Percentiles rank a stretch among this genome's conserved stretches.
phyloP scores from a whole-genome alignment of 1,140 invertebrate genomes.

The Anthonomus grandis region DNA sequence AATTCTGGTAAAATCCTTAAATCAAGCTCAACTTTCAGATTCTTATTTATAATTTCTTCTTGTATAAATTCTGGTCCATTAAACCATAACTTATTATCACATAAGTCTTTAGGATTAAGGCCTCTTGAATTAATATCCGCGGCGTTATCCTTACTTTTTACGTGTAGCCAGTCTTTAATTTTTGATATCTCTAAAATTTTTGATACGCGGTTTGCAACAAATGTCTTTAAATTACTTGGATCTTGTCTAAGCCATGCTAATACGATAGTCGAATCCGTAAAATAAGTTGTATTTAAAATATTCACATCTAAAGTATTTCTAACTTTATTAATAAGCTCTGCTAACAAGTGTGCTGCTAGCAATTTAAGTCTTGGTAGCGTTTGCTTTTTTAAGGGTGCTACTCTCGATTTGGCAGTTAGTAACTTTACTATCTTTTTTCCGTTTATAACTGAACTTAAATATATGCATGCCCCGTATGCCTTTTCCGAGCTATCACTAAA shows the following conservation, averaged over 20 bases:
- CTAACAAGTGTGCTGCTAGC: constrained; percentile 28
- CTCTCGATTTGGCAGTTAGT: constrained; percentile 37
- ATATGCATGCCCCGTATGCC: constrained; percentile 41
- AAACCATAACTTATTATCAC: constrained; percentile 41
- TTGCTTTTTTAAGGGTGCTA: constrained; percentile 38
- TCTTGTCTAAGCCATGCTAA: constrained; percentile 33
- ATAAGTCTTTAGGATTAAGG: constrained; percentile 29
- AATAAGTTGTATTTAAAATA: constrained; percentile 33
- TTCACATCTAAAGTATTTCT: constrained; percentile 8
- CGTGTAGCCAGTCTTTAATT: constrained; percentile 41
- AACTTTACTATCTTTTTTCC: constrained; percentile 19
- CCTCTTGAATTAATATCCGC: constrained; percentile 50
- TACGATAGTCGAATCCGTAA: constrained; percentile 49
- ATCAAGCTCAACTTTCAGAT: neutral
- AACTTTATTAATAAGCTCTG: constrained; percentile 22
- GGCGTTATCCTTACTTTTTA: constrained; percentile 44
- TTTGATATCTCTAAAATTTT: constrained; percentile 42
- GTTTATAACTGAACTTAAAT: constrained; percentile 27
- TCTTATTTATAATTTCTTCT: constrained; percentile 10
- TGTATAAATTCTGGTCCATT: constrained; percentile 33
- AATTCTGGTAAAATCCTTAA: constrained; percentile 20
- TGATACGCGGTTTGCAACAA: constrained; percentile 43
- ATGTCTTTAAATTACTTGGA: constrained; percentile 35
- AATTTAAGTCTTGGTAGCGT: constrained; percentile 36
- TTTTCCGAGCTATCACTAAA: constrained; percentile 43